Evolutionary conservation across 2,888 invertebrate species (phyloP), one percentile per base, ranked within the genome.

Genomic region (Linnaemya vulpina): DNA sequence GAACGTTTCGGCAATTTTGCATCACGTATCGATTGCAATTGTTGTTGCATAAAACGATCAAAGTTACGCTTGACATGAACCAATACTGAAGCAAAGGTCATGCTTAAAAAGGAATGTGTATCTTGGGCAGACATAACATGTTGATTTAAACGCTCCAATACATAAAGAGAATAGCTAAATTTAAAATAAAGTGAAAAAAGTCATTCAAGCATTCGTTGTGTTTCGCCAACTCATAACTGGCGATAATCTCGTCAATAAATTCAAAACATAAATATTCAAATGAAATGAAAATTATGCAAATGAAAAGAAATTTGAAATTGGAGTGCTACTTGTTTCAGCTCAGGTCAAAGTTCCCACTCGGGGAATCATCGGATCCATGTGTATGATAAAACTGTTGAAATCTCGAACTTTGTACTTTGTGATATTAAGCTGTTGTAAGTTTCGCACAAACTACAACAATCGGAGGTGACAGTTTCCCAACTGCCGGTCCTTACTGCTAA

Each of bases 101-200:
- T 97, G 88, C 96, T 96, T 43, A 98, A 94, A 92, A 97, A 98
- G 40, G 97, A 96, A 81, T 97, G 97, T 68, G 96, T 94, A 91
- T 97, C 96, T 93, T 97, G 96, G 0, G 97, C 96, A 38, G 97
- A 96, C 95, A 98, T 96, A 35, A 98, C 98, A 91, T 99, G 98
- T 90, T 97, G 96, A 87, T 97, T 97, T 89, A 98, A 94, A 87
- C 97, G 95, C 15, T 98, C 98, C 90, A 99, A 94, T 85, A 98
- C 96, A 88, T 98, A 97, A 95, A 99, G 96, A 73, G 97, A 98
- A 91, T 98, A 98, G 92, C 98, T 98, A 90, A 78, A 93, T 10
- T 5, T 2, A 88, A 86, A 75, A 17, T 43, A 62, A 43, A 63
- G 55, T 46, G 51, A 46, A 53, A n/a, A 10, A 49, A 30, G 30